Evolutionary conservation across 2,888 invertebrate genomes (phyloP).

Genomic region (Papilio demoleus): DNA sequence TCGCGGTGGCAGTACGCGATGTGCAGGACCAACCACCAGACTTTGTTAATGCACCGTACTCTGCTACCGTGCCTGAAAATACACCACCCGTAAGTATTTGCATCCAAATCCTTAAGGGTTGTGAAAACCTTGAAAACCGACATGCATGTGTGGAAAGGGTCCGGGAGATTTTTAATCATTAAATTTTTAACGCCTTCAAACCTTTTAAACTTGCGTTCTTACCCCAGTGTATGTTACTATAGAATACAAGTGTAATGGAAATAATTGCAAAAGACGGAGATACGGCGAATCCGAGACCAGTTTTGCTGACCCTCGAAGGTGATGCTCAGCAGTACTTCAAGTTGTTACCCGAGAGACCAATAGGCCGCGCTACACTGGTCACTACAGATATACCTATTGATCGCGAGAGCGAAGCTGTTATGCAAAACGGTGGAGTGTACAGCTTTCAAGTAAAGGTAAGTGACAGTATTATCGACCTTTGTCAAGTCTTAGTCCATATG

Average conservation of each 20-base stretch:
- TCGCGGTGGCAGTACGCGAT: conserved; percentile 90
- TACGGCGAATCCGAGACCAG: conserved; percentile 87
- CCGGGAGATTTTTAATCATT: no score
- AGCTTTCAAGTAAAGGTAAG: conserved; percentile 85
- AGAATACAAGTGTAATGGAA: conserved; percentile 86
- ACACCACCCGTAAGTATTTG: conserved; percentile 81
- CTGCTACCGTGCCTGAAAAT: conserved; percentile 90
- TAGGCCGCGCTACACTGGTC: conserved; percentile 83
- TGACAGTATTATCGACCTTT: neutral
- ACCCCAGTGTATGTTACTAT: neutral
- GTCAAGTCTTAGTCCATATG: conserved; percentile 1
- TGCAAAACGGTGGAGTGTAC: conserved; percentile 91
- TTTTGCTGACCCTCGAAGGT: conserved; percentile 87
- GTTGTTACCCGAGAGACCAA: conserved; percentile 81
- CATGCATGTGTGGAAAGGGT: no score
- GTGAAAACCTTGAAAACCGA: no score
- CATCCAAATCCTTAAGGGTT: no score
- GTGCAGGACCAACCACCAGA: conserved; percentile 92
- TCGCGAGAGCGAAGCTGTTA: conserved; percentile 88
- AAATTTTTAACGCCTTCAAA: no score
- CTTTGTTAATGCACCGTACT: conserved; percentile 92
- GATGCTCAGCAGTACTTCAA: conserved; percentile 88
- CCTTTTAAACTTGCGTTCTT: no score
- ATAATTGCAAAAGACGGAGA: conserved; percentile 92
- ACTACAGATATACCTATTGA: conserved; percentile 88